Conservation (phyloP, 92 coral and sea anemone genomes). For the Metridium senile region DNA sequence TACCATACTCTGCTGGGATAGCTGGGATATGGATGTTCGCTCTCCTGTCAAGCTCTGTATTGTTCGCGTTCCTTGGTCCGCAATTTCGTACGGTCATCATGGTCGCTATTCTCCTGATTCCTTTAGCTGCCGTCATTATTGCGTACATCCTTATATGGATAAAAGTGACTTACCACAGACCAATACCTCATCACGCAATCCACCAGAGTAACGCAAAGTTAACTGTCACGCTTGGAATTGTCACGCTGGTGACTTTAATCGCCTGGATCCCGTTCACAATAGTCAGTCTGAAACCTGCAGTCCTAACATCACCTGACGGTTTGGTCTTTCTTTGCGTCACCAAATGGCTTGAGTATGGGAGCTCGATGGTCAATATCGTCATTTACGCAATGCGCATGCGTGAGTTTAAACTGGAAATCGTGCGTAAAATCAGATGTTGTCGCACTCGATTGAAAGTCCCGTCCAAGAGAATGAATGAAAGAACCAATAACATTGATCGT, state of each 20-base stretch:
- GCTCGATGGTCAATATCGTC: not conserved
- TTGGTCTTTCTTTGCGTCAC: not conserved
- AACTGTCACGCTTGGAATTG: conserved; percentile 8
- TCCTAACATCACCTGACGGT: too few relatives aligned
- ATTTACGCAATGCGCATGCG: conserved; percentile 8
- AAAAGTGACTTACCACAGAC: not conserved
- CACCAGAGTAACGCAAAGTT: not conserved
- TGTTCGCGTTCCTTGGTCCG: too few relatives aligned
- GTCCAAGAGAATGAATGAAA: not conserved
- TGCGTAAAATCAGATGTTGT: not conserved
- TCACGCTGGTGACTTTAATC: not conserved
- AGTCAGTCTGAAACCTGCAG: not conserved
- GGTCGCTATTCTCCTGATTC: too few relatives aligned
- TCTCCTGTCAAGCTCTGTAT: too few relatives aligned
- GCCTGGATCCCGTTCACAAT: conserved; percentile 4
- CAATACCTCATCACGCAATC: not conserved
- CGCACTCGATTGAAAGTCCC: not conserved
- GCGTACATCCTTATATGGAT: conserved; percentile 3
- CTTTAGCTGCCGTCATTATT: not conserved
- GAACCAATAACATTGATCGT: not conserved
- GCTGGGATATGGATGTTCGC: not conserved
- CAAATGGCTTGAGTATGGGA: not conserved
- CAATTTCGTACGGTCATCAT: too few relatives aligned
- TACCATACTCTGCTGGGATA: not conserved
- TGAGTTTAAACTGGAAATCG: not conserved